These are phyloP conservation scores for Bathybates hornii DNA, from an alignment of 2,113 vertebrate genomes.

Conservation along the genomic window DNA sequence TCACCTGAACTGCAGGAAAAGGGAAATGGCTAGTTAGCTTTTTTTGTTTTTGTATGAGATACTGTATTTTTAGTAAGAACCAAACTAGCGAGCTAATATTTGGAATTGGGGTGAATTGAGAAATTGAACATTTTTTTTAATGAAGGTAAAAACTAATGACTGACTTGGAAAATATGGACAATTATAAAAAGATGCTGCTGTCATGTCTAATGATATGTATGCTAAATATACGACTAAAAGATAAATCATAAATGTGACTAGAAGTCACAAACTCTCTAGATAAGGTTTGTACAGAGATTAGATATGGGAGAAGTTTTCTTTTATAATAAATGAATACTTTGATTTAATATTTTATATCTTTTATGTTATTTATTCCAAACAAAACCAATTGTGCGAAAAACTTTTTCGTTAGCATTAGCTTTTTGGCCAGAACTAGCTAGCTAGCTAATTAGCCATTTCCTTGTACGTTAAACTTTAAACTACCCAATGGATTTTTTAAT, in stretches of 20 bases:
- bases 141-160: neutral
- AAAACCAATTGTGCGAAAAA: neutral
- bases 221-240: neutral
- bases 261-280: neutral
- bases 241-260: neutral
- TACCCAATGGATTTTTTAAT: neutral
- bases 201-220: neutral
- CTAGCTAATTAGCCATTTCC: neutral
- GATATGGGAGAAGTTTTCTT: neutral
- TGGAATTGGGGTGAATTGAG: neutral
- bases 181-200: neutral
- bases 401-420: neutral
- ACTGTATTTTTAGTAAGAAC: neutral
- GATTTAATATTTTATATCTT: neutral
- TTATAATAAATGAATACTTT: neutral
- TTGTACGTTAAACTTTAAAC: neutral
- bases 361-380: neutral
- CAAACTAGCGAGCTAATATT: neutral
- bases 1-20: neutral
- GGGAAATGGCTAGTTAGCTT: neutral
- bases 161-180: neutral
- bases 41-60: neutral
- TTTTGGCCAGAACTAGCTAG: neutral
- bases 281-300: neutral
- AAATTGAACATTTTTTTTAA: neutral